phyloP scores from a whole-genome alignment of 2,113 vertebrate species.

The Dipodomys merriami region DNA sequence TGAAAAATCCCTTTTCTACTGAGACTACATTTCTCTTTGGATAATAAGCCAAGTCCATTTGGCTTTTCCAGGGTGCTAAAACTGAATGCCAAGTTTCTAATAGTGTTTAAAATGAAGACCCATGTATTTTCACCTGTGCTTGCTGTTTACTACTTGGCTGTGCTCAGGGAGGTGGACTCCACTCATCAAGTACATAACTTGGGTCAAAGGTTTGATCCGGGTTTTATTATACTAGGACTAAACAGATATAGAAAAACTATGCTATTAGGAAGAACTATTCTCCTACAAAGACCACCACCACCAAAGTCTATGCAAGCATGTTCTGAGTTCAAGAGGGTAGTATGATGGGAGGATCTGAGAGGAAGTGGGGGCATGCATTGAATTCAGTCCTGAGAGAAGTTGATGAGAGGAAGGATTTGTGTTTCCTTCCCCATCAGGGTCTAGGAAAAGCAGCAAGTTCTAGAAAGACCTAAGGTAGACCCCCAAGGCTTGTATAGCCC shows the following conservation, averaged over 20 bases:
- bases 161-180: background rate
- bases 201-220: background rate
- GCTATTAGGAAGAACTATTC: background rate
- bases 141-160: background rate
- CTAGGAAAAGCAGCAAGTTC: background rate
- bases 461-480: background rate
- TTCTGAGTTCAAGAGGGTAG: background rate
- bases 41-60: slow-evolving; percentile 24
- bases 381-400: background rate
- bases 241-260: background rate
- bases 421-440: background rate
- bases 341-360: background rate
- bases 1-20: slow-evolving; percentile 60
- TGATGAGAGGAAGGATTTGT: background rate
- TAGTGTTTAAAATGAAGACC: background rate
- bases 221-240: background rate
- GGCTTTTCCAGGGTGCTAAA: background rate
- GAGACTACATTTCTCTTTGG: slow-evolving; percentile 31
- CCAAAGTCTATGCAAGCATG: background rate
- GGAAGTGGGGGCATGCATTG: background rate
- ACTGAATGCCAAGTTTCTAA: background rate
- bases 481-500: background rate
- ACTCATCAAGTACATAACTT: background rate
- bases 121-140: background rate
- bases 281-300: background rate